Evolutionary conservation across 2,113 vertebrate genomes (phyloP).

Genomic region (Tragelaphus buxtoni): DNA sequence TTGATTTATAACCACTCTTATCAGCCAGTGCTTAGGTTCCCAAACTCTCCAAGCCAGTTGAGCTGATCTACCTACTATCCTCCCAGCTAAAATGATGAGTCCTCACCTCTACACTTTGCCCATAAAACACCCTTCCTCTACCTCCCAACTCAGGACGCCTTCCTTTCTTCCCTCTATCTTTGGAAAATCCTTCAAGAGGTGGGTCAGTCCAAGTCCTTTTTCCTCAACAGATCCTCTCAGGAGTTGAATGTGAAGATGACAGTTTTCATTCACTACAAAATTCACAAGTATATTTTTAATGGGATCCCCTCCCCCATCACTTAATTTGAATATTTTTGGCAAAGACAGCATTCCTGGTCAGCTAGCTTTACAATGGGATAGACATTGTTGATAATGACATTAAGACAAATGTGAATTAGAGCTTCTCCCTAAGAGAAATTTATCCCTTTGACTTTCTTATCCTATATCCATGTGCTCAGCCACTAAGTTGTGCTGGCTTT

Average conservation of each 20-base stretch:
- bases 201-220: not conserved
- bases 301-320: not conserved
- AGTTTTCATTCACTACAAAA: not conserved
- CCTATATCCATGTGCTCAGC: not conserved
- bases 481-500: not conserved
- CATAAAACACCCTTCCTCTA: not conserved
- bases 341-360: not conserved
- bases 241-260: not conserved
- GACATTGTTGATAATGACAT: not conserved
- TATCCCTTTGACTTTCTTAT: not conserved
- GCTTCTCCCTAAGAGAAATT: not conserved
- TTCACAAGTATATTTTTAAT: not conserved
- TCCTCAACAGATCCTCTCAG: not conserved
- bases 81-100: not conserved
- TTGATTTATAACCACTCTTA: not conserved
- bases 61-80: not conserved
- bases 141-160: not conserved
- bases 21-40: not conserved
- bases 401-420: not conserved
- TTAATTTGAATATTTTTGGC: not conserved
- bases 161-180: not conserved
- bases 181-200: not conserved
- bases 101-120: not conserved
- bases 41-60: not conserved
- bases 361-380: not conserved